These are phyloP conservation scores for Cheumatopsyche charites DNA, from an alignment of 1,140 invertebrate species.

Conservation along the genomic window DNA sequence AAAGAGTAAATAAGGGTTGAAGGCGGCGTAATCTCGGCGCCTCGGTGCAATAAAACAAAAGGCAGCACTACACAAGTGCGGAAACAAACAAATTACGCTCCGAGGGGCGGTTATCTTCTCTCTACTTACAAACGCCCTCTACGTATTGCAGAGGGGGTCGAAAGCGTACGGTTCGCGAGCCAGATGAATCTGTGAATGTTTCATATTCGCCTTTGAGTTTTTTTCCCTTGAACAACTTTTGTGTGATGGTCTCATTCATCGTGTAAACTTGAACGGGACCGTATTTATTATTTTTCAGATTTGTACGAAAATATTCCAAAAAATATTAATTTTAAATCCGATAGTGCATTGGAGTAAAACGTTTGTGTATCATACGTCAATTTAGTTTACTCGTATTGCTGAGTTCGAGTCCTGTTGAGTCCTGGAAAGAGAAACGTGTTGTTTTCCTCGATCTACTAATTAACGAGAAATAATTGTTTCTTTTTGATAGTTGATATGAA, in stretches of 20 bases:
- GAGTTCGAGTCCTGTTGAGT: too few relatives aligned
- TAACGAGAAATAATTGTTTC: too few relatives aligned
- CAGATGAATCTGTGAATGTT: neutral
- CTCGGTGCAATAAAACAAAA: conserved; percentile 46
- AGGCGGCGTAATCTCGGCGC: conserved; percentile 9
- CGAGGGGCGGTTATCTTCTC: conserved; percentile 43
- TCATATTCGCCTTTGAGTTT: neutral
- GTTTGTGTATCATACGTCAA: too few relatives aligned
- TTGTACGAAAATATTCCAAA: too few relatives aligned
- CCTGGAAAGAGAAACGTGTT: too few relatives aligned
- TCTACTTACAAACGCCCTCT: conserved; percentile 14
- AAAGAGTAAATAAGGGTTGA: neutral
- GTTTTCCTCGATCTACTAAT: too few relatives aligned
- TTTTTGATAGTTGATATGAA: too few relatives aligned
- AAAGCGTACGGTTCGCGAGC: neutral
- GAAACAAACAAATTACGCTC: conserved; percentile 48
- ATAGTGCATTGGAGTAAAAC: too few relatives aligned
- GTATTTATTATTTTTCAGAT: neutral
- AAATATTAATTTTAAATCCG: too few relatives aligned
- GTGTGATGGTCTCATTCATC: neutral
- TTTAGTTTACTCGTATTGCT: too few relatives aligned
- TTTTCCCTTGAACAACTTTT: neutral
- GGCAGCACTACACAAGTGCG: conserved; percentile 46
- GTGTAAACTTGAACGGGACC: neutral
- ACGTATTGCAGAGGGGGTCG: neutral